Evolutionary conservation across 2,113 vertebrate genomes (phyloP).

Genomic region (Pantherophis guttatus): DNA sequence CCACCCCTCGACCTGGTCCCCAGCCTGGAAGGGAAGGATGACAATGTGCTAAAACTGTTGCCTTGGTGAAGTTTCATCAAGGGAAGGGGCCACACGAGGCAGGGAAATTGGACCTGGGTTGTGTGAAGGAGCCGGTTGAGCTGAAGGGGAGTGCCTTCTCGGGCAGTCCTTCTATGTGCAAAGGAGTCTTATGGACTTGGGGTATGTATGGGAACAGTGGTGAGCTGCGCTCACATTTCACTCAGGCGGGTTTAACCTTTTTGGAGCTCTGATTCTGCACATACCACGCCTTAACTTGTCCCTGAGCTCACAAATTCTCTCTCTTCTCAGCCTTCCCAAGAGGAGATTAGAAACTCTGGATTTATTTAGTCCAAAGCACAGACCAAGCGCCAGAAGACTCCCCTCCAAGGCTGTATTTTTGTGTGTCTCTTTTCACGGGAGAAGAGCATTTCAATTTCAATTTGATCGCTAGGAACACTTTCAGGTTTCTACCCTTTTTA

Average conservation of each 20-base stretch:
- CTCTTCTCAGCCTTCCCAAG: constrained; percentile 6
- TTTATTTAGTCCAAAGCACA: background rate
- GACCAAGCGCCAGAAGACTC: background rate
- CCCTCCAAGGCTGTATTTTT: background rate
- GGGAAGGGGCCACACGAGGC: constrained; percentile 7
- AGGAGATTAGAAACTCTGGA: background rate
- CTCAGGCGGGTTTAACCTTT: constrained; percentile 60
- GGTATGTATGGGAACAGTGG: constrained; percentile 14
- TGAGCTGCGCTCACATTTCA: constrained; percentile 64
- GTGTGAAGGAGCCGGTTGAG: constrained; percentile 20
- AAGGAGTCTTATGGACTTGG: constrained; percentile 29
- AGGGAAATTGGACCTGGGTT: constrained; percentile 39
- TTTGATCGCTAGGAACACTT: background rate
- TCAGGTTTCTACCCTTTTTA: background rate
- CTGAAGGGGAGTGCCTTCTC: constrained; percentile 32
- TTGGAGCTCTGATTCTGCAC: constrained; percentile 67
- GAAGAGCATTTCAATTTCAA: background rate
- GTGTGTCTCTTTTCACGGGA: background rate
- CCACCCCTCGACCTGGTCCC: constrained; percentile 19
- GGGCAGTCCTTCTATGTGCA: constrained; percentile 66
- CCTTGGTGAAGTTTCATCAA: background rate
- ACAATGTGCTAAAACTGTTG: background rate
- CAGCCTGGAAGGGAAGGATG: constrained; percentile 33
- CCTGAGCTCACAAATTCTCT: background rate
- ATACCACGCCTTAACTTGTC: constrained; percentile 47